A percentile compares a stretch with the other conserved stretches of the same genome.
phyloP scores from a whole-genome alignment of 2,113 vertebrate species.

The Gallinago undulata region DNA sequence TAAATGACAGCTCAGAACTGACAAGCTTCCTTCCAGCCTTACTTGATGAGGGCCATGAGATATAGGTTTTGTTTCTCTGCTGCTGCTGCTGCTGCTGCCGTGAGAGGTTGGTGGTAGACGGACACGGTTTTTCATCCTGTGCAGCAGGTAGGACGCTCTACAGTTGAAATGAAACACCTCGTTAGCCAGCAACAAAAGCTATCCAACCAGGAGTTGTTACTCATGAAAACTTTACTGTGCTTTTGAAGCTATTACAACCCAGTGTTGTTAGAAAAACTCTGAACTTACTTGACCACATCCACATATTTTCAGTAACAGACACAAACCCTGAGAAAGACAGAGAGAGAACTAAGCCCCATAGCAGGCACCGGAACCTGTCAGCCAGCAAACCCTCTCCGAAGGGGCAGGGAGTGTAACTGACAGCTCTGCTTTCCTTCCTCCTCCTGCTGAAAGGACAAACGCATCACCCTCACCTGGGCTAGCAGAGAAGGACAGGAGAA shows the following conservation, averaged over 20 bases:
- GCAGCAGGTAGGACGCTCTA: conserved; percentile 83
- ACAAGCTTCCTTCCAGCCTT: conserved; percentile 17
- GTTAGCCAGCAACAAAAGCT: conserved; percentile 15
- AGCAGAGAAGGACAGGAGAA: neutral
- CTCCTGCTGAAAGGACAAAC: conserved; percentile 6
- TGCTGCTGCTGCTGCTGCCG: conserved; percentile 78
- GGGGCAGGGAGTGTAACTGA: neutral
- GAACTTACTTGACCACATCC: conserved; percentile 65
- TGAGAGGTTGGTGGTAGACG: conserved; percentile 77
- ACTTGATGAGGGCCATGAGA: conserved; percentile 92
- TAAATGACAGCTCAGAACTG: neutral
- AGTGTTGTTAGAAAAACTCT: conserved; percentile 55
- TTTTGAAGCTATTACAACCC: conserved; percentile 49
- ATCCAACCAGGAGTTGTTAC: neutral
- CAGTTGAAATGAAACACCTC: conserved; percentile 1
- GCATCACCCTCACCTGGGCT: neutral
- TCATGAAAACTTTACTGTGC: conserved; percentile 38
- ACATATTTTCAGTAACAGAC: conserved; percentile 69
- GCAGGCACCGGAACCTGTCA: conserved; percentile 35
- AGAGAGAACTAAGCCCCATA: conserved; percentile 50
- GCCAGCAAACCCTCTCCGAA: conserved; percentile 22
- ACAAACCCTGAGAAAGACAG: conserved; percentile 62
- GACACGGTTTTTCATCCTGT: conserved; percentile 90
- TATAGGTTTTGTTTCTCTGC: conserved; percentile 83
- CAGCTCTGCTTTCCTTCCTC: conserved; percentile 42